Conservation (phyloP, 92 coral and sea anemone species). For the Epizoanthus stellaris region DNA sequence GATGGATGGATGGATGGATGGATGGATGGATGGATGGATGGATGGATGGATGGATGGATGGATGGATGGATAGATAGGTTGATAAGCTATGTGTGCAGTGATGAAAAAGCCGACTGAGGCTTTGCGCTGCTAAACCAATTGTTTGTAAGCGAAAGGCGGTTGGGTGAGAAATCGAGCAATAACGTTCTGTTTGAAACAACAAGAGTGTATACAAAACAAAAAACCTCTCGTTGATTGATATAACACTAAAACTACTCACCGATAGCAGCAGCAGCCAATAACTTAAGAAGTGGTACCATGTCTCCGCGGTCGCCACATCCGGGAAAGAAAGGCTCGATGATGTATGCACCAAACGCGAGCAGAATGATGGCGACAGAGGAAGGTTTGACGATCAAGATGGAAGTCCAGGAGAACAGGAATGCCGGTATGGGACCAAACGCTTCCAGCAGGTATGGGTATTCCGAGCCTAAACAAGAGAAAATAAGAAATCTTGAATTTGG, state of each 20-base stretch:
- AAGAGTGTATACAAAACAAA: too few species aligned
- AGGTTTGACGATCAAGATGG: slow-evolving; percentile 86
- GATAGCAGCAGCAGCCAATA: slow-evolving; percentile 88
- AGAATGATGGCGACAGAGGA: slow-evolving; percentile 90
- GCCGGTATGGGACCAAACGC: slow-evolving; percentile 84
- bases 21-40: too few species aligned
- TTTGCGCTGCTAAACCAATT: too few species aligned
- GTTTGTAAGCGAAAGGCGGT: too few species aligned
- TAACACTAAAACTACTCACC: slow-evolving; percentile 63
- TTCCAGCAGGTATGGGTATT: slow-evolving; percentile 75
- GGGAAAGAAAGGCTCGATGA: slow-evolving; percentile 88
- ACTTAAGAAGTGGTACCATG: slow-evolving; percentile 73
- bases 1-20: too few species aligned
- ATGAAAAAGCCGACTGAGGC: too few species aligned
- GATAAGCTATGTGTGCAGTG: too few species aligned
- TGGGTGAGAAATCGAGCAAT: too few species aligned
- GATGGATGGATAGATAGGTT: too few species aligned
- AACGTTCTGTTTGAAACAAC: not conserved
- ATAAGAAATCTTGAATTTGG: too few species aligned
- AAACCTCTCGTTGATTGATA: not conserved
- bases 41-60: too few species aligned
- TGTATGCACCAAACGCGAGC: slow-evolving; percentile 90
- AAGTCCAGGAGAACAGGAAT: slow-evolving; percentile 91
- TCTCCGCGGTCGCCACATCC: slow-evolving; percentile 79
- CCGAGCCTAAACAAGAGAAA: slow-evolving; percentile 77